A percentile compares a stretch with the other conserved stretches of the same genome.
These are phyloP conservation scores for Otolemur garnettii DNA, from an alignment of 2,113 vertebrate genomes.

Conservation along the genomic window DNA sequence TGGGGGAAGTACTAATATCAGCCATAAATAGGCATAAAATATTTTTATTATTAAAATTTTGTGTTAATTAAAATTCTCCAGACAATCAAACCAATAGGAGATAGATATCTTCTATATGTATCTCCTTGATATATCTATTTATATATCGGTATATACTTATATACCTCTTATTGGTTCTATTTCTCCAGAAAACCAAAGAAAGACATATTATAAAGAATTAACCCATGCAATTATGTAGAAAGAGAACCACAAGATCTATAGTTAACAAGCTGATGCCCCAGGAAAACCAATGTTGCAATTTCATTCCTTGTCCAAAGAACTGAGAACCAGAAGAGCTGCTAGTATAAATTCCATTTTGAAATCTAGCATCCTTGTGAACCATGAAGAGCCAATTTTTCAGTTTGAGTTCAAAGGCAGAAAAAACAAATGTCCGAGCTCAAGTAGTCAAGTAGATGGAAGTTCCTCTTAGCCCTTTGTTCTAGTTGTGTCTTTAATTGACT, in stretches of 20 bases:
- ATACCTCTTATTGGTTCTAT: neutral
- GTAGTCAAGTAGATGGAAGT: neutral
- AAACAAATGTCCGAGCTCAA: neutral
- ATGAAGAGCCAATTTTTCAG: neutral
- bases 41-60: conserved; percentile 12
- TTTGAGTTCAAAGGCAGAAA: neutral
- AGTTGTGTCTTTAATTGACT: neutral
- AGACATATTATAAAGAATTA: neutral
- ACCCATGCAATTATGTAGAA: neutral
- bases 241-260: neutral
- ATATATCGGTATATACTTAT: neutral
- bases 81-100: neutral
- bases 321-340: neutral
- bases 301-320: neutral
- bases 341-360: neutral
- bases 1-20: neutral
- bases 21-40: neutral
- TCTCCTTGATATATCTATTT: neutral
- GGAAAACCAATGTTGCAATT: neutral
- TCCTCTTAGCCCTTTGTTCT: neutral
- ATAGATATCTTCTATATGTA: neutral
- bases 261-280: neutral
- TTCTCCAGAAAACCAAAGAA: neutral
- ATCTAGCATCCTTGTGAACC: neutral
- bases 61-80: neutral